Base-by-base conservation (phyloP, 2,113 vertebrate species). In the Halichoerus grypus region DNA sequence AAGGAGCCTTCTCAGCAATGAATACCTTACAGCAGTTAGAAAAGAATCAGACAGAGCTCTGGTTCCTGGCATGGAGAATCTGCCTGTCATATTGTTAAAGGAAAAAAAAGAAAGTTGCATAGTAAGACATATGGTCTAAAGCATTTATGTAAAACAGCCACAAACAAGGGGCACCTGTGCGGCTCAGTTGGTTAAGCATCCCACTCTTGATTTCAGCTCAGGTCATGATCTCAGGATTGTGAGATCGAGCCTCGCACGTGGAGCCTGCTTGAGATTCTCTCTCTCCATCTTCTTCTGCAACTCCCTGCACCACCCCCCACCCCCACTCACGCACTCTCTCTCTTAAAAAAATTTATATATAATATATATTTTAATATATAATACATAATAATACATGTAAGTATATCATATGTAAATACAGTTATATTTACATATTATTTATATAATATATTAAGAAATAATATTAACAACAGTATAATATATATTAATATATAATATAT, bases 131-230 rank as follows among this genome's bases (percentile, higher is more conserved):
- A 39, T 18, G 18, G 12, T 28, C 19, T 59, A 85, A 82, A 51
- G 12, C 18, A 65, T 46, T 85, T 53, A n/a, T 85, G 26, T 82
- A 92, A 93, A 65, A 95, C 11, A 88, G 31, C 57, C 88, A 94
- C 24, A 71, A 79, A 74, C 18, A 31, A 69, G 33, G 33, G 33
- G 33, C 18, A 69, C 67, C 18, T 69, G 33, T 36, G 67, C 21
- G 18, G 18, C 18, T 36, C 67, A 36, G 33, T n/a, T 4, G 16
- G 4, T 69, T 18, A 69, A 69, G 65, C 33, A 69, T n/a, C 18
- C 18, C 67, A 69, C 33, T 69, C 33, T 69, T 69, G 8, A 36
- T 69, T 69, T 69, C 19, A n/a, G 33, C 67, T 36, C 21, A 69
- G 33, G 67, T 36, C 67, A 69, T 36, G 67, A 69, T 36, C 67